phyloP scores from a whole-genome alignment of 1,140 invertebrate species.

The Stratiolaelaps scimitus region DNA sequence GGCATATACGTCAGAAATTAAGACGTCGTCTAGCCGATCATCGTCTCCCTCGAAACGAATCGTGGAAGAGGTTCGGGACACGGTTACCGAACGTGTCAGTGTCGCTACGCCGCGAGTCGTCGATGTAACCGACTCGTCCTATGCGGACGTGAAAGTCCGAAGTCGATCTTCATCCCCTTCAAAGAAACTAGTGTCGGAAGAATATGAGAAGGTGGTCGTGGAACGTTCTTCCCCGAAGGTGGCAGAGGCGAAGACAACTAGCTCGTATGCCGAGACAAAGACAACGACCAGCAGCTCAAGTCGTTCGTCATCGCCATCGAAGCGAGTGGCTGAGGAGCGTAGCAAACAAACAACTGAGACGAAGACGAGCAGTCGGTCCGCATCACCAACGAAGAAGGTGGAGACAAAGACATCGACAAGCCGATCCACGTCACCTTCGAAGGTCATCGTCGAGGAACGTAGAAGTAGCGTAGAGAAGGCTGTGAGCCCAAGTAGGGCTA shows the following conservation, averaged over 20 bases:
- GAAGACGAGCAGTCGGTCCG: not conserved
- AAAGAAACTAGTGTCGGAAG: not conserved
- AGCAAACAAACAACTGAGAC: not conserved
- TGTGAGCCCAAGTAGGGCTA: no score
- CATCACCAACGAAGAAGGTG: not conserved
- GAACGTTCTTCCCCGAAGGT: no score
- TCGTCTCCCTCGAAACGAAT: conserved; percentile 18
- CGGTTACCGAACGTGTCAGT: not conserved
- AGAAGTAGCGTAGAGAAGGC: no score
- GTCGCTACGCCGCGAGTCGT: not conserved
- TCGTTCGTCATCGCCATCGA: not conserved
- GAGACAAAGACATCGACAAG: not conserved
- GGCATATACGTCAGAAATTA: not conserved
- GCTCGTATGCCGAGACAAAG: no score
- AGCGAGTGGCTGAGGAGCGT: not conserved
- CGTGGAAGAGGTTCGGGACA: not conserved
- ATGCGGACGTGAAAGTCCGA: no score
- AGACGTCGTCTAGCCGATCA: not conserved
- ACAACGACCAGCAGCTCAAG: not conserved
- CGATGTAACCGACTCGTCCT: no score
- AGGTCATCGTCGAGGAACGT: no score
- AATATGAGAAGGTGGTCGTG: not conserved
- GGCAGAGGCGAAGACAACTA: no score
- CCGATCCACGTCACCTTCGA: no score
- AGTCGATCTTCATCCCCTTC: not conserved